A percentile compares a stretch with the other conserved stretches of the same genome.
Conservation (phyloP, 2,888 invertebrate genomes). For the Mallateleia sp. region DNA sequence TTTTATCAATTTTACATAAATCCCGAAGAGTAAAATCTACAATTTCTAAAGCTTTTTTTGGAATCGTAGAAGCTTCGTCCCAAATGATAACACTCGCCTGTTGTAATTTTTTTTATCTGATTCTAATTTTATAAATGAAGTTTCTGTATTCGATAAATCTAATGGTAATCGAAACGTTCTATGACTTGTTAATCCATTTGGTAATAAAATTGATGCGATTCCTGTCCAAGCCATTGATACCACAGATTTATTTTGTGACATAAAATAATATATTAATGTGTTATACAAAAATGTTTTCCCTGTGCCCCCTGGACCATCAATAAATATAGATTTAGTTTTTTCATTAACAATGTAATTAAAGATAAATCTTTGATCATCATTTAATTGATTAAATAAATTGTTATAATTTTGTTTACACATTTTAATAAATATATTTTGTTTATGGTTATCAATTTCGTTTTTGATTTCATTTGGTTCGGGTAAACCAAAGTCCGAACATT, state of each 20-base stretch:
- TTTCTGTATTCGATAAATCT: conserved; percentile 24
- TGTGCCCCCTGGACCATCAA: neutral
- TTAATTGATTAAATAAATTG: conserved; percentile 2
- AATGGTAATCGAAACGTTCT: conserved; percentile 19
- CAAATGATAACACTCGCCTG: conserved; percentile 21
- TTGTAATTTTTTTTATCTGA: conserved; percentile 18
- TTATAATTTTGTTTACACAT: neutral
- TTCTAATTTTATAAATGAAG: conserved; percentile 12
- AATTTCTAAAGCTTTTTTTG: conserved; percentile 28
- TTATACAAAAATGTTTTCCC: neutral
- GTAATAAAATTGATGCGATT: neutral
- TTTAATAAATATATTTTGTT: neutral
- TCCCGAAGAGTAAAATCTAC: conserved; percentile 15
- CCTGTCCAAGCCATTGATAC: neutral
- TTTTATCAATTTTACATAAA: conserved; percentile 11
- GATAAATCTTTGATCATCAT: conserved; percentile 1
- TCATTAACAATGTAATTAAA: neutral
- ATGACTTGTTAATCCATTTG: conserved; percentile 15
- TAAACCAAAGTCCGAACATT: conserved; percentile 48
- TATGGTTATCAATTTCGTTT: neutral
- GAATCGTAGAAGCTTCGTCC: conserved; percentile 27
- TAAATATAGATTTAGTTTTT: neutral
- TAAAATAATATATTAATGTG: neutral
- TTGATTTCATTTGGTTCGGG: neutral
- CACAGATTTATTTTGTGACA: neutral